Percentiles rank a stretch among this genome's conserved stretches.
These are phyloP conservation scores for Antidorcas marsupialis DNA, from an alignment of 2,113 vertebrate species.

Conservation along the genomic window DNA sequence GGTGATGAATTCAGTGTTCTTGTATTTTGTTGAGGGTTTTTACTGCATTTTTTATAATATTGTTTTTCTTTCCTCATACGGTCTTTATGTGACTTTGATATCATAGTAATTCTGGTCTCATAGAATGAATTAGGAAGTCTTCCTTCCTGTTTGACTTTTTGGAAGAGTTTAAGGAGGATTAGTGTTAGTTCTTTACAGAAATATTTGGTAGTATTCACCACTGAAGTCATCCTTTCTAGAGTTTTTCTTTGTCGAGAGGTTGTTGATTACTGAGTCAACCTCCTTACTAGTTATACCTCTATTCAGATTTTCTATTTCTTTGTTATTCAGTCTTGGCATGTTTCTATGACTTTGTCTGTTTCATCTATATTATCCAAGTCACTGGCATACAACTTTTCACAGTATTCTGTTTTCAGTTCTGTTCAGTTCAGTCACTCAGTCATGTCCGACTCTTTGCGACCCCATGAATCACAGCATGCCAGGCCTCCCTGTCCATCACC, in stretches of 20 bases:
- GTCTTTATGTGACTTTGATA: not conserved
- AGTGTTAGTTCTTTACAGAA: not conserved
- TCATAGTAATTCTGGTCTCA: not conserved
- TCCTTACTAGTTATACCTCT: not conserved
- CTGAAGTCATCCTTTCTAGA: not conserved
- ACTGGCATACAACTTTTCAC: not conserved
- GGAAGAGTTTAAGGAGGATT: not conserved
- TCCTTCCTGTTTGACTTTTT: not conserved
- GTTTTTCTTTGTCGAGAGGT: not conserved
- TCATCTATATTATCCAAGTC: not conserved
- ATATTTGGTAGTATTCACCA: not conserved
- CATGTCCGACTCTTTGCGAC: fast-evolving
- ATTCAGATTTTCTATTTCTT: not conserved
- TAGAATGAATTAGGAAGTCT: not conserved
- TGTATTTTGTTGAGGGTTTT: not conserved
- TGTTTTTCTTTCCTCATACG: not conserved
- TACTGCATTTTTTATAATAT: not conserved
- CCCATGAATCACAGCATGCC: fast-evolving
- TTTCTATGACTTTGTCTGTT: not conserved
- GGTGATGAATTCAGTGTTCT: not conserved
- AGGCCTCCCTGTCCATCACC: no score
- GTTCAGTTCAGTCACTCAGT: no score
- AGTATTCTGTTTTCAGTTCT: not conserved
- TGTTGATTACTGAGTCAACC: not conserved
- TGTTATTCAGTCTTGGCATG: not conserved